Base-by-base conservation (phyloP, 2,888 invertebrate species). In the Argyresthia albistria region DNA sequence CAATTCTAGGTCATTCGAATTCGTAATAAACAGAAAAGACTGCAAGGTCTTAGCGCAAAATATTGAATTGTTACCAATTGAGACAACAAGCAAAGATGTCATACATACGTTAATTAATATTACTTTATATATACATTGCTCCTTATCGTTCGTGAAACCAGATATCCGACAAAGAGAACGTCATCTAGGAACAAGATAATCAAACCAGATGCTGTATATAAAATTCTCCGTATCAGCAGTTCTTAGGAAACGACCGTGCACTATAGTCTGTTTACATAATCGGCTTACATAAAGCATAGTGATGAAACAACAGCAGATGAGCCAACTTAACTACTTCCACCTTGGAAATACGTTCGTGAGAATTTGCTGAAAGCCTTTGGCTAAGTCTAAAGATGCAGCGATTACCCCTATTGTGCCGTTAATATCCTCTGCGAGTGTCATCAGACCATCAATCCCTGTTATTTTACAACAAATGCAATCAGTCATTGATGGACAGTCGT, bases 241-340 rank as follows among this genome's bases (percentile, higher is more conserved):
- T 52, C 50, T 36, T 51, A 57, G 50, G 48, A 51, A 54, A 54
- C 56, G 60, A 56, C 60, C 56, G 57, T 60, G 61, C 56, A 60
- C 58, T 53, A 54, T 56, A 55, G 59, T 55, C 56, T 59, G 63
- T 63, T 83, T 83, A 80, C 72, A 76, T 81, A 82, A 84, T 66
- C 61, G 54, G 56, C 69, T 84, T 86, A 79, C 71, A 76, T 82
- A 81, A 83, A 69, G 59, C 60, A 56, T 25, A 25, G 64, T 82
- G 74, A 74, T 70, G 80, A 80, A 79, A 83, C 62, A 54, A 55
- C 59, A 60, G 64, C 71, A 68, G 73, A 76, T 75, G 69, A 73
- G 67, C 69, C 66, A 68, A 73, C 69, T 70, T 70, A 74, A 75
- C 65, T 63, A 73, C 70, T 73, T 68, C 70, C 67, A 71, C 66